These are phyloP conservation scores for Nomada ferruginata DNA, from an alignment of 2,888 invertebrate species.

Conservation along the genomic window DNA sequence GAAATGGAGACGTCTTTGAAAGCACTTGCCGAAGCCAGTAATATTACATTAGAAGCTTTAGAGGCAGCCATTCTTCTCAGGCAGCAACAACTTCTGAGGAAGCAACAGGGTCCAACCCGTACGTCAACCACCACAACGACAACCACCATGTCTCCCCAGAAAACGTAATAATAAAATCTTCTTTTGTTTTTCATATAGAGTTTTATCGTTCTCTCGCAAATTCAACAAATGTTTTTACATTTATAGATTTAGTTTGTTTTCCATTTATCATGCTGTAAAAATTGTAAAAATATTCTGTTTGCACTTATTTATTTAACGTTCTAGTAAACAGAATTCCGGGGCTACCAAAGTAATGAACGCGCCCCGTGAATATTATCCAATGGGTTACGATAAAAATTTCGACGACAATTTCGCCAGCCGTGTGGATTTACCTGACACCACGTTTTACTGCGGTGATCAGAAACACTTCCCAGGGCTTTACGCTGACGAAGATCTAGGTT, in stretches of 20 bases:
- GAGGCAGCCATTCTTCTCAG: constrained; percentile 90
- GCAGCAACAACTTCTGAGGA: constrained; percentile 89
- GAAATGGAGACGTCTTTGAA: constrained; percentile 85
- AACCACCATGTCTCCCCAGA: constrained; percentile 79
- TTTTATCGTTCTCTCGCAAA: neutral
- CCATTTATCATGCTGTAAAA: too few relatives aligned
- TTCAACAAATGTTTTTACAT: neutral
- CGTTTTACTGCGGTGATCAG: constrained; percentile 94
- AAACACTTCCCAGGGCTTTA: constrained; percentile 96
- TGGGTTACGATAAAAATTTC: constrained; percentile 94
- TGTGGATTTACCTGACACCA: constrained; percentile 93
- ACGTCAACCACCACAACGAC: constrained; percentile 84
- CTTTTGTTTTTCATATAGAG: neutral
- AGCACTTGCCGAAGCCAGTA: constrained; percentile 89
- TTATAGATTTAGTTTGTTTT: neutral
- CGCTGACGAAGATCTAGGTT: constrained; percentile 94
- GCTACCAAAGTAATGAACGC: constrained; percentile 93
- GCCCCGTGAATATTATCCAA: constrained; percentile 94
- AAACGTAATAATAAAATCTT: constrained; percentile 69
- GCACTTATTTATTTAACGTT: neutral
- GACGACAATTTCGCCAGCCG: constrained; percentile 94
- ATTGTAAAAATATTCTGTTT: too few relatives aligned
- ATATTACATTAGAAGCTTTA: constrained; percentile 91
- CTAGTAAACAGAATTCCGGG: constrained; percentile 76
- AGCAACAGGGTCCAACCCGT: constrained; percentile 85